phyloP scores from a whole-genome alignment of 2,113 vertebrate species.

The Eolophus roseicapilla region DNA sequence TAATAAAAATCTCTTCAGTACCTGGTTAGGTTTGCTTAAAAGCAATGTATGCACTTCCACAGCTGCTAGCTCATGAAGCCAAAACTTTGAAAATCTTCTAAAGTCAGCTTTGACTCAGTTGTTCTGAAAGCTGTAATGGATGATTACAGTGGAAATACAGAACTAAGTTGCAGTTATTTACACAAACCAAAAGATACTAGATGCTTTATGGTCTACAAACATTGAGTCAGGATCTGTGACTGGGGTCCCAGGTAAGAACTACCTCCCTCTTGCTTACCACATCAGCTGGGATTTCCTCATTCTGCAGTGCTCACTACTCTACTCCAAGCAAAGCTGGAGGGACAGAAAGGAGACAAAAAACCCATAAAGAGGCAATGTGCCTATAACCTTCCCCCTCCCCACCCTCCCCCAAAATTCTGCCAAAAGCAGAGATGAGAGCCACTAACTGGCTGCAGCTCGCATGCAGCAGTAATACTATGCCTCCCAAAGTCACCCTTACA shows the following conservation, averaged over 20 bases:
- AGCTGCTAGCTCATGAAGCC: neutral
- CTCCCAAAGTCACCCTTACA: neutral
- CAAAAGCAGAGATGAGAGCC: neutral
- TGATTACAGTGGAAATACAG: neutral
- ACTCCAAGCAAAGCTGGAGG: neutral
- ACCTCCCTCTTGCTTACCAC: neutral
- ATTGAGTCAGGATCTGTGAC: neutral
- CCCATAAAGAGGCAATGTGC: neutral
- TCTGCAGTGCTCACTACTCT: neutral
- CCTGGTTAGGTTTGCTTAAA: neutral
- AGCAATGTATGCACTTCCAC: neutral
- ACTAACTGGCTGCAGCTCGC: neutral
- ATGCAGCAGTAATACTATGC: neutral
- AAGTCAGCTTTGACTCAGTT: neutral
- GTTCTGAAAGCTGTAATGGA: neutral
- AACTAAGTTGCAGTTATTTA: neutral
- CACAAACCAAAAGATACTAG: neutral
- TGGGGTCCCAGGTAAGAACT: neutral
- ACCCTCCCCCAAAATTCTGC: accelerated
- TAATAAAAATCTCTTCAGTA: neutral
- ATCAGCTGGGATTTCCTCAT: neutral
- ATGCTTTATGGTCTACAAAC: neutral
- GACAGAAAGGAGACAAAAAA: neutral
- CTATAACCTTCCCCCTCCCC: neutral
- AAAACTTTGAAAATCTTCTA: neutral